Percentiles rank a stretch among this genome's conserved stretches.
Conservation (phyloP, 2,797 vertebrate species). For the Aeoliscus strigatus region DNA sequence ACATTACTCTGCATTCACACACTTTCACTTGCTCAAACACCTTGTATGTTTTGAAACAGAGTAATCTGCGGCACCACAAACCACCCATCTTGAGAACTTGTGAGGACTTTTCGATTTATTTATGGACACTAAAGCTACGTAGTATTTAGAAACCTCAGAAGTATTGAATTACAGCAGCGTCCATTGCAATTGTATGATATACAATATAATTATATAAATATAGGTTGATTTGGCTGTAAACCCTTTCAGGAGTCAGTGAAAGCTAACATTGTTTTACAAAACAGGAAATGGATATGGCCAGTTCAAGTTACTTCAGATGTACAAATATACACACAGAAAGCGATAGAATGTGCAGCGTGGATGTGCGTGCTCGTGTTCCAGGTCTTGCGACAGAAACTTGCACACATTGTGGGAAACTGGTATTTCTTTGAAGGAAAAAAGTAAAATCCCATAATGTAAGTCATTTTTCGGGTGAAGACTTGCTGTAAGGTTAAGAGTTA, state of each 20-base stretch:
- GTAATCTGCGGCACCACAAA: conserved; percentile 51
- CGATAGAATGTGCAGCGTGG: conserved; percentile 5
- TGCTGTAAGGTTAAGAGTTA: too few relatives aligned
- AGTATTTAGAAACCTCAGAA: conserved; percentile 37
- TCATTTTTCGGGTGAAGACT: too few relatives aligned
- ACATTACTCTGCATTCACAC: conserved; percentile 41
- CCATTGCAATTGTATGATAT: conserved; percentile 15
- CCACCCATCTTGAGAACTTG: conserved; percentile 53
- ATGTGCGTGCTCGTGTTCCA: not conserved
- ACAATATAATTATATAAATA: conserved; percentile 13
- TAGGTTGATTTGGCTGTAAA: conserved; percentile 10
- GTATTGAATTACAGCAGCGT: conserved; percentile 21
- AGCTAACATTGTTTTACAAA: conserved; percentile 34
- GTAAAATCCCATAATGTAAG: too few relatives aligned
- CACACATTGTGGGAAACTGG: too few relatives aligned
- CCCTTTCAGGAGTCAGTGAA: conserved; percentile 21
- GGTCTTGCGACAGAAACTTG: too few relatives aligned
- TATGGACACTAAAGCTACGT: conserved; percentile 29
- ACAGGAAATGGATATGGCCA: conserved; percentile 36
- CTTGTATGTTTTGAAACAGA: conserved; percentile 58
- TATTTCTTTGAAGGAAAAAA: too few relatives aligned
- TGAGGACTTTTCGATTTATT: conserved; percentile 34
- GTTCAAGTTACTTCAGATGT: conserved; percentile 29
- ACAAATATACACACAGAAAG: conserved; percentile 30
- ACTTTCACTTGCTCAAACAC: conserved; percentile 55